Evolutionary conservation across 1,140 invertebrate species (phyloP).

Genomic region (Panulirus ornatus): DNA sequence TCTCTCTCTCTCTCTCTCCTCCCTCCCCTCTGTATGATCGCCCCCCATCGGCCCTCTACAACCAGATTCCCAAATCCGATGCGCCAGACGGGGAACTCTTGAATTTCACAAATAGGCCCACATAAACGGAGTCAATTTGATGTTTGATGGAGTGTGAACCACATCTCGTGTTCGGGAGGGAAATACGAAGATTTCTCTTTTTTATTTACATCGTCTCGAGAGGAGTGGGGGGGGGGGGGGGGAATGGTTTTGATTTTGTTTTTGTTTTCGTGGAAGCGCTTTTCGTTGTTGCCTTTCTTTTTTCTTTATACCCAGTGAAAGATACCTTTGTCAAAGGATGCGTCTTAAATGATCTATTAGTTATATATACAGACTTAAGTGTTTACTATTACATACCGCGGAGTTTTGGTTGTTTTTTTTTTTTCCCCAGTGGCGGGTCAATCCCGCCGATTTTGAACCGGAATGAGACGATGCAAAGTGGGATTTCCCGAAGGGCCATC

Average conservation of each 20-base stretch:
- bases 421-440: neutral
- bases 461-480: too few species aligned
- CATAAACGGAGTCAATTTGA: constrained; percentile 71
- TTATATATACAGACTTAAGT: too few species aligned
- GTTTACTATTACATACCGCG: too few species aligned
- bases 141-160: constrained; percentile 64
- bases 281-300: too few species aligned
- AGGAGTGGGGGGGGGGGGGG: neutral
- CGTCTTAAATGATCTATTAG: too few species aligned
- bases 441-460: neutral
- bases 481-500: too few species aligned
- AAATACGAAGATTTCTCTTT: neutral
- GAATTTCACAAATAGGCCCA: constrained; percentile 38
- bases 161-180: constrained; percentile 37
- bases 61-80: constrained; percentile 39
- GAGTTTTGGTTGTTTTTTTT: too few species aligned
- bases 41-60: neutral
- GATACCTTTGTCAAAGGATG: too few species aligned
- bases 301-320: too few species aligned
- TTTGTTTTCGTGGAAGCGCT: neutral
- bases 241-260: neutral
- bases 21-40: neutral
- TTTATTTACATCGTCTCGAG: neutral
- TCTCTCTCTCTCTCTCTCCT: neutral
- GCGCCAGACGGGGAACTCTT: neutral